These are phyloP conservation scores for Brenthis daphne DNA, from an alignment of 2,888 invertebrate species.

Conservation along the genomic window DNA sequence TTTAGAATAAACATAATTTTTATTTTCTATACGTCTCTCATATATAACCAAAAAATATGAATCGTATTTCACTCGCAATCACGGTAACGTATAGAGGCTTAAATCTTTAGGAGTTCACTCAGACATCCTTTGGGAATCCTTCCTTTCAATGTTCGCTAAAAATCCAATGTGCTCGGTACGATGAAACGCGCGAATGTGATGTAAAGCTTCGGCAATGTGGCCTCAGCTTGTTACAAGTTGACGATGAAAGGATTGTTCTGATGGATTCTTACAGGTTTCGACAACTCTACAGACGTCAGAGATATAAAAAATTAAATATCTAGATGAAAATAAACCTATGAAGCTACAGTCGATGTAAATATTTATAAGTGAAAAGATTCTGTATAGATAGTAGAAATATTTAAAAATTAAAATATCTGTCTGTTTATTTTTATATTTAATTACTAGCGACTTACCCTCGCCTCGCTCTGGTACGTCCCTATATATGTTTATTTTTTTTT, in stretches of 20 bases:
- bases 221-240: constrained; percentile 39
- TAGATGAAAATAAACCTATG: too few species aligned
- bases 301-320: neutral
- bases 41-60: constrained; percentile 25
- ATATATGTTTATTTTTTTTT: too few species aligned
- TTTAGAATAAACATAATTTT: too few species aligned
- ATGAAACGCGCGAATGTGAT: constrained; percentile 47
- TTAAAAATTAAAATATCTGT: too few species aligned
- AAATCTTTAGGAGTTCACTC: constrained; percentile 54
- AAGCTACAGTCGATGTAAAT: too few species aligned
- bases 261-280: constrained; percentile 38
- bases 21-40: too few species aligned
- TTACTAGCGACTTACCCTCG: too few species aligned
- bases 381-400: too few species aligned
- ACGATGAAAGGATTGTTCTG: constrained; percentile 39
- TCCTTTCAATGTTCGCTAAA: constrained; percentile 54
- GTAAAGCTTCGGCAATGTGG: constrained; percentile 46
- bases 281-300: neutral
- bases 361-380: too few species aligned
- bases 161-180: constrained; percentile 63
- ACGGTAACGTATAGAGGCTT: constrained; percentile 60
- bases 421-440: too few species aligned
- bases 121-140: constrained; percentile 68
- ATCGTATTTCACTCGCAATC: constrained; percentile 31
- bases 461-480: too few species aligned